Evolutionary conservation across 2,888 invertebrate genomes (phyloP).

Genomic region (Nomada ruficornis): DNA sequence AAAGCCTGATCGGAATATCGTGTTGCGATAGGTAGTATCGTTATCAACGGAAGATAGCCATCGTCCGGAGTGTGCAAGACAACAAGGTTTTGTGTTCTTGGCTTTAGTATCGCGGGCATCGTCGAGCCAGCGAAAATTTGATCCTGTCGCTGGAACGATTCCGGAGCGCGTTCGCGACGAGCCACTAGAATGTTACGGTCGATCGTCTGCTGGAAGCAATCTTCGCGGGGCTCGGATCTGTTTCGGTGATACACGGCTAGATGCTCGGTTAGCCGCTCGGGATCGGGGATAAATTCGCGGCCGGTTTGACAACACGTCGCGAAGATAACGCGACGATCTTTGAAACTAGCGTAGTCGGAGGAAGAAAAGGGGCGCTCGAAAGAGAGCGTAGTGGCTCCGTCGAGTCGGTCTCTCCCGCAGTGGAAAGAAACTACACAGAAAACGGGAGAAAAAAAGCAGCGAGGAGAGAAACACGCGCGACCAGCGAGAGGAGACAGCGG

Average conservation of each 20-base stretch:
- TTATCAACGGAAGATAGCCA: conserved; percentile 66
- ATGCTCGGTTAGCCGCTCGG: not conserved
- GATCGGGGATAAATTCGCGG: not conserved
- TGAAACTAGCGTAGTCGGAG: not conserved
- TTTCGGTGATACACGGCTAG: not conserved
- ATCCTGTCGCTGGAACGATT: not conserved
- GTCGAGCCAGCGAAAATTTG: conserved; percentile 3
- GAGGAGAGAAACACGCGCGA: conserved; percentile 9
- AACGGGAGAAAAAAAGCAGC: not conserved
- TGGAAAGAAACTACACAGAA: not conserved
- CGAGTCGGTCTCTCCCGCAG: conserved; percentile 1
- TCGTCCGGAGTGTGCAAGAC: conserved; percentile 38
- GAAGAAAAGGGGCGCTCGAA: not conserved
- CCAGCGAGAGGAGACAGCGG: not conserved
- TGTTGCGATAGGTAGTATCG: conserved; percentile 65
- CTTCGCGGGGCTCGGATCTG: not conserved
- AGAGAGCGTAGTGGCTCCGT: not conserved
- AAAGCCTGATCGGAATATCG: conserved; percentile 24
- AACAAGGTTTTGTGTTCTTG: conserved; percentile 27
- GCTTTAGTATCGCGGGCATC: conserved; percentile 53
- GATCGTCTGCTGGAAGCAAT: not conserved
- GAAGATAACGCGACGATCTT: conserved; percentile 35
- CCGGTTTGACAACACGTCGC: conserved; percentile 14
- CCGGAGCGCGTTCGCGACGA: too few species aligned
- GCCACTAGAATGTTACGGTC: not conserved